Evolutionary conservation across 2,888 invertebrate genomes (phyloP).

Genomic region (Ectemnius cavifrons): DNA sequence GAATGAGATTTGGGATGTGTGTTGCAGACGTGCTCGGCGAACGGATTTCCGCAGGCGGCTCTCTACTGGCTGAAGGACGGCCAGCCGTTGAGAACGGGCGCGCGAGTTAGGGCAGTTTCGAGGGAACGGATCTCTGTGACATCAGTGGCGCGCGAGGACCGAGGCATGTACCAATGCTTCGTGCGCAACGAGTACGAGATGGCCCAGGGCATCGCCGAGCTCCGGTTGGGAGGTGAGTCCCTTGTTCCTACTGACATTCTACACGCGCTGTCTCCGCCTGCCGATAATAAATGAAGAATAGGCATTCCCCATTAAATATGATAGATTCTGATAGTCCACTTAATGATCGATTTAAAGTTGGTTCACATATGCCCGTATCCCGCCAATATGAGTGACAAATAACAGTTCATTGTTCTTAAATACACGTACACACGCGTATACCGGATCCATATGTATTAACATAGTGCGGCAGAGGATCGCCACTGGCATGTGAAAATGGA

Average conservation of each 20-base stretch:
- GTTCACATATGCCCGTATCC: too few species aligned
- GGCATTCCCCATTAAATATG: too few species aligned
- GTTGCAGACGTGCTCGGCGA: constrained; percentile 76
- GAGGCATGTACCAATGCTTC: constrained; percentile 78
- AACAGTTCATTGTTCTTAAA: too few species aligned
- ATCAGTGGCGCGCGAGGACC: constrained; percentile 77
- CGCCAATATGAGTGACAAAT: too few species aligned
- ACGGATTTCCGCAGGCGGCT: constrained; percentile 75
- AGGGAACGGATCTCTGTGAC: constrained; percentile 79
- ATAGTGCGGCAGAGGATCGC: too few species aligned
- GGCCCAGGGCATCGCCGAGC: constrained; percentile 78
- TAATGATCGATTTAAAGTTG: too few species aligned
- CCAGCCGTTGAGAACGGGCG: constrained; percentile 75
- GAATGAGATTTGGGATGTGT: neutral
- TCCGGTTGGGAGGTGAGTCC: constrained; percentile 77
- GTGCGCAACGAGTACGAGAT: constrained; percentile 77
- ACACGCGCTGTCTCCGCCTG: too few species aligned
- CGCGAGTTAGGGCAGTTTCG: constrained; percentile 76
- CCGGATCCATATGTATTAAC: too few species aligned
- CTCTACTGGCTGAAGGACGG: constrained; percentile 78
- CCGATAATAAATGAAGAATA: too few species aligned
- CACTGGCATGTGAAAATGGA: too few species aligned
- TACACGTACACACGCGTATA: too few species aligned
- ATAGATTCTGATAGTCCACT: too few species aligned
- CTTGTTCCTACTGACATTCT: constrained; percentile 17